Conservation (phyloP, 2,113 vertebrate species). For the Orthonyx spaldingii region DNA sequence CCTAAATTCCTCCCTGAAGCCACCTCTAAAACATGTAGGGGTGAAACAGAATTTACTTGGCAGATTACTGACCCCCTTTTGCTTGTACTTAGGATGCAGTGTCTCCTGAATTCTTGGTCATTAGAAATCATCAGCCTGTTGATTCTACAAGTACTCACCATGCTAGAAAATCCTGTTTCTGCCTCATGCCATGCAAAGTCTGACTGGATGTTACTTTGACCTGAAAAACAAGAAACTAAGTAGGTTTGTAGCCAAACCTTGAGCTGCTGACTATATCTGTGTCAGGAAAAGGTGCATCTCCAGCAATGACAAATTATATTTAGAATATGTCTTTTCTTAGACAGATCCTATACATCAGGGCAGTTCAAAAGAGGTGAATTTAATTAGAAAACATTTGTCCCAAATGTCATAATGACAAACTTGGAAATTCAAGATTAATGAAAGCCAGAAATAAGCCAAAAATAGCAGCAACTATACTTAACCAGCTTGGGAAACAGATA, state of each 20-base stretch:
- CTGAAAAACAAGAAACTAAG: slow-evolving; percentile 52
- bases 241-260: not conserved
- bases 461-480: not conserved
- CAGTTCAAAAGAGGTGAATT: not conserved
- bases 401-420: not conserved
- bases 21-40: not conserved
- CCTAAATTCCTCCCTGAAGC: slow-evolving; percentile 1
- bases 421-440: not conserved
- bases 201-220: slow-evolving; percentile 32
- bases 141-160: not conserved
- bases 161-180: slow-evolving; percentile 57
- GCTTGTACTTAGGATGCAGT: not conserved
- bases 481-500: not conserved
- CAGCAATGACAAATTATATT: not conserved
- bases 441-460: not conserved
- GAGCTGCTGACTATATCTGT: not conserved
- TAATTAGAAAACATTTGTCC: not conserved
- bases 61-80: not conserved
- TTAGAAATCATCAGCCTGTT: slow-evolving; percentile 24
- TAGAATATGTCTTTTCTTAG: not conserved
- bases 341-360: not conserved
- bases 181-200: slow-evolving; percentile 15
- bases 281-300: not conserved
- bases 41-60: not conserved
- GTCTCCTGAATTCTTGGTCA: slow-evolving; percentile 3